These are phyloP conservation scores for Phrynocephalus guinanensis DNA, from an alignment of 2,797 vertebrate species.

Conservation along the genomic window DNA sequence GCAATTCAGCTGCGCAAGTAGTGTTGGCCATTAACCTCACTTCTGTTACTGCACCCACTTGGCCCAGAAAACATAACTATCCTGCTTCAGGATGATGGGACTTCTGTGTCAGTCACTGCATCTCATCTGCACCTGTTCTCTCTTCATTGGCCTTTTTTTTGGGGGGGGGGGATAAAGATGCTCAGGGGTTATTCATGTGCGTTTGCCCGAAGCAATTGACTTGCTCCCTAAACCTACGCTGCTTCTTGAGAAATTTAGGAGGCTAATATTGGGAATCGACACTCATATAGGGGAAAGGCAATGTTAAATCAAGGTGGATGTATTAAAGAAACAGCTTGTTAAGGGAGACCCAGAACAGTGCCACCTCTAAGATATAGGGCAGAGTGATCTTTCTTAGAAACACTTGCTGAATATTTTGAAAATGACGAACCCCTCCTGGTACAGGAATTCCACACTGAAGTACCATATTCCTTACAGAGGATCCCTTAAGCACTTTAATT, in stretches of 20 bases:
- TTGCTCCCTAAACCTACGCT: constrained; percentile 48
- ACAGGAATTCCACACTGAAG: too few species aligned
- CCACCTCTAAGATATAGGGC: too few species aligned
- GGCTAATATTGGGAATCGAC: constrained; percentile 17
- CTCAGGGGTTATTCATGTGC: constrained; percentile 66
- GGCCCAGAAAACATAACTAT: constrained; percentile 57
- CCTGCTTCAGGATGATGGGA: constrained; percentile 69
- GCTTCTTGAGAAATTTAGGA: constrained; percentile 61
- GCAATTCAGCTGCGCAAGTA: neutral
- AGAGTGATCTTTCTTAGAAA: too few species aligned
- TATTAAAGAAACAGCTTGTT: neutral
- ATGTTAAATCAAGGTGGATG: too few species aligned
- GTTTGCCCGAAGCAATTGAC: constrained; percentile 66
- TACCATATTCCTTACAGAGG: too few species aligned
- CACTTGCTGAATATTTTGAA: too few species aligned
- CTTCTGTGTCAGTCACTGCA: constrained; percentile 58
- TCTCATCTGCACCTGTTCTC: constrained; percentile 28
- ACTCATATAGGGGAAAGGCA: accelerated
- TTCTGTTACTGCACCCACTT: constrained; percentile 54
- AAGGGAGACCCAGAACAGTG: neutral
- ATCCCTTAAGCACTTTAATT: too few species aligned
- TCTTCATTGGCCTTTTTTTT: constrained; percentile 65
- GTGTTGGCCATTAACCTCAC: neutral
- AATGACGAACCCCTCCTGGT: too few species aligned
- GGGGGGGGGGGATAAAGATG: constrained; percentile 65